Evolutionary conservation across 2,113 vertebrate species (phyloP).

Genomic region (Salvelinus namaycush): DNA sequence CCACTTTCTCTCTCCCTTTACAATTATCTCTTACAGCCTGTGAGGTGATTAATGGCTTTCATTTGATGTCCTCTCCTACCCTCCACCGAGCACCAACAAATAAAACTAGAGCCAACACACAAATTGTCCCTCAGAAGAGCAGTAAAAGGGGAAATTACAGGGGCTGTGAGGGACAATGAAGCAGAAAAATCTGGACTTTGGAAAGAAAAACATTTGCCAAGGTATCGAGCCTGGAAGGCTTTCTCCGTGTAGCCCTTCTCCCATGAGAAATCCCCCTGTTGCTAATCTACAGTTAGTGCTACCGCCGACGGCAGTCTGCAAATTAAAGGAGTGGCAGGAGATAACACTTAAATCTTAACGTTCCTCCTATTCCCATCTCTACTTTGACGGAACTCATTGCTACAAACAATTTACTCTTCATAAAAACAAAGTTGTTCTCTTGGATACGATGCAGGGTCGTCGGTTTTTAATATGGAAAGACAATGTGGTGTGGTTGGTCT

Average conservation of each 20-base stretch:
- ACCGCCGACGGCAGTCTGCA: slow-evolving; percentile 71
- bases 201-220: slow-evolving; percentile 74
- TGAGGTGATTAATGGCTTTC: slow-evolving; percentile 83
- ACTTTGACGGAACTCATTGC: slow-evolving; percentile 45
- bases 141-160: slow-evolving; percentile 73
- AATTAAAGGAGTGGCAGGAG: slow-evolving; percentile 70
- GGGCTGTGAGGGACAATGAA: slow-evolving; percentile 70
- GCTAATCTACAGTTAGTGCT: slow-evolving; percentile 82
- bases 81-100: slow-evolving; percentile 76
- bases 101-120: slow-evolving; percentile 74
- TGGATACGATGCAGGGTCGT: slow-evolving; percentile 10
- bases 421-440: neutral
- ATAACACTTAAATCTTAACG: slow-evolving; percentile 66
- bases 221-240: slow-evolving; percentile 64
- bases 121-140: slow-evolving; percentile 82
- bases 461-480: neutral
- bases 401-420: slow-evolving; percentile 51
- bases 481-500: neutral
- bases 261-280: slow-evolving; percentile 75
- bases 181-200: slow-evolving; percentile 73
- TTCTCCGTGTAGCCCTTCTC: slow-evolving; percentile 64
- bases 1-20: slow-evolving; percentile 64
- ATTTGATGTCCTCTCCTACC: slow-evolving; percentile 77
- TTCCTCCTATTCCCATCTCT: slow-evolving; percentile 35
- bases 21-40: slow-evolving; percentile 79